phyloP scores from a whole-genome alignment of 2,888 invertebrate species.

The Hanleya hanleyi region DNA sequence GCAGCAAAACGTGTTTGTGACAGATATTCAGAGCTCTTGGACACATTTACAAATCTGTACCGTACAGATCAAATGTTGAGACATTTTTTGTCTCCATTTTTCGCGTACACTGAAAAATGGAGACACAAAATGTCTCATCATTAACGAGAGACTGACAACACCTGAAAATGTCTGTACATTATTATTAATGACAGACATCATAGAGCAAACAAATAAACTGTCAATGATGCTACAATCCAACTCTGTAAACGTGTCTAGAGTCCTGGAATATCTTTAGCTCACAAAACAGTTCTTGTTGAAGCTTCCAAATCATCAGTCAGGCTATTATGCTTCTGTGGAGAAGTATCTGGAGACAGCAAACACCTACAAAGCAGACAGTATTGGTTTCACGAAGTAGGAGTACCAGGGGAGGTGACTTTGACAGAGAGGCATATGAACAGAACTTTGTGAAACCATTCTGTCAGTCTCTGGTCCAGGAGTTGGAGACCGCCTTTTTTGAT shows the following conservation, averaged over 20 bases:
- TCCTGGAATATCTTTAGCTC: not conserved
- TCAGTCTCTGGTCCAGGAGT: not conserved
- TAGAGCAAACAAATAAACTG: not conserved
- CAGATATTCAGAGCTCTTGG: not conserved
- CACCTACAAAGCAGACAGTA: not conserved
- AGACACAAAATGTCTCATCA: not conserved
- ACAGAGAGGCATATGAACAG: not conserved
- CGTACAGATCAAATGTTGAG: too few relatives aligned
- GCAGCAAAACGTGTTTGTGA: not conserved
- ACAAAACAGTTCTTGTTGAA: not conserved
- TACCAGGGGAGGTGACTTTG: not conserved
- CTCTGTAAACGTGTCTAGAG: not conserved
- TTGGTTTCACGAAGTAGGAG: not conserved
- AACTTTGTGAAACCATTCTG: not conserved
- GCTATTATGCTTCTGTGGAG: not conserved
- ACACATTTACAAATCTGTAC: not conserved
- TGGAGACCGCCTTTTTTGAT: conserved; percentile 9
- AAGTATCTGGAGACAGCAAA: not conserved
- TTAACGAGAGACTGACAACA: not conserved
- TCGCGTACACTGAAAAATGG: too few relatives aligned
- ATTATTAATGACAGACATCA: not conserved
- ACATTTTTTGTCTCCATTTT: too few relatives aligned
- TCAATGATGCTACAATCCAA: not conserved
- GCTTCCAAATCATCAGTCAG: not conserved
- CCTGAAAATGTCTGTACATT: not conserved